Evolutionary conservation across 2,797 vertebrate species (phyloP), one percentile per base, ranked within the genome.

Genomic region (Lepus townsendii): DNA sequence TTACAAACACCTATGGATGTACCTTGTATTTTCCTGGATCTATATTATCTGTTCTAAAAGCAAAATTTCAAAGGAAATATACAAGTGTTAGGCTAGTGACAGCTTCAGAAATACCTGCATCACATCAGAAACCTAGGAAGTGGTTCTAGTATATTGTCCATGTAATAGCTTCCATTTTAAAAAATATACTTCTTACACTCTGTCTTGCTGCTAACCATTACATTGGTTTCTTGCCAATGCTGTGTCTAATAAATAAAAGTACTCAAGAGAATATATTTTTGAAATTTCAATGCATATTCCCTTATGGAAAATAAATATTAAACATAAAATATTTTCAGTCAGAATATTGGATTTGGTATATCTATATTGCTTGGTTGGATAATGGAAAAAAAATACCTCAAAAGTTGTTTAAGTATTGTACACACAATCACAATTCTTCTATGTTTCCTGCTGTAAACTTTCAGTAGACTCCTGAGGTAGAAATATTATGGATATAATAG

Each of bases 401-500:
- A 85, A 75, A 79, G 54, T 68, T 0, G 26, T 85, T 57, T 30
- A 76, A 9, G 3, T 73, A 26, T 52, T 94, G 26, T 83, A 60
- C 94, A 87, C 17, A 68, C 60, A 4, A n/a, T 90, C 11, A 12
- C 4, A 54, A 63, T 5, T 65, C 92, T 66, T 35, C 17, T 22
- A 91, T 57, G 5, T 60, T 52, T 4, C 13, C 3, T 32, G 3
- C 72, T 75, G 87, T 26, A 10, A 88, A 52, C 66, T 3, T 82
- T 77, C 60, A 79, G 47, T 22, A 75, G 16, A 57, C 26, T 90
- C 14, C 66, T 90, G 30, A 82, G 57, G 38, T 8, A 92, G 16
- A 94, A 95, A 86, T 83, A 30, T 12, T 60, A 26, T 79, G 79
- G 14, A 94, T 93, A 88, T 82, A 60, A 88, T 7, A 89, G 38